Percentiles rank a stretch among this genome's conserved stretches.
These are phyloP conservation scores for Rhyacichthys aspro DNA, from an alignment of 2,797 vertebrate species.

Conservation along the genomic window DNA sequence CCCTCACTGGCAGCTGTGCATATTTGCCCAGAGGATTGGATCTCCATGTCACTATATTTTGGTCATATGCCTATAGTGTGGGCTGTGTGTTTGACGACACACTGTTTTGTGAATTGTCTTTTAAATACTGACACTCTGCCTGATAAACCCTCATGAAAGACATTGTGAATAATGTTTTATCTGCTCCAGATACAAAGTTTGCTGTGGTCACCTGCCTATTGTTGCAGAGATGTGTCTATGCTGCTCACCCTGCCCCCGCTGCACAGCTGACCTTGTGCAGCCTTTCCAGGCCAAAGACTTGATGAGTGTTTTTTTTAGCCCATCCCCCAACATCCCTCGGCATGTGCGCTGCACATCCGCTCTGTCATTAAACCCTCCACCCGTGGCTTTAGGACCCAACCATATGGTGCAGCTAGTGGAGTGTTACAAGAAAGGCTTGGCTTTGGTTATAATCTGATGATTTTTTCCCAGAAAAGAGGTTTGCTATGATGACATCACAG, in stretches of 20 bases:
- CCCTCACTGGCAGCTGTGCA: slow-evolving; percentile 84
- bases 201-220: slow-evolving; percentile 73
- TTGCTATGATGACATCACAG: slow-evolving; percentile 69
- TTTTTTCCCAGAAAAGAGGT: slow-evolving; percentile 71
- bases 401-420: slow-evolving; percentile 78
- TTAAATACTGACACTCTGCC: slow-evolving; percentile 26
- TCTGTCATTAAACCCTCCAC: slow-evolving; percentile 82
- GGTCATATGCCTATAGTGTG: slow-evolving; percentile 67
- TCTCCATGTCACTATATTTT: slow-evolving; percentile 78
- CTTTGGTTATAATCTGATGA: slow-evolving; percentile 77
- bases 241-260: slow-evolving; percentile 58
- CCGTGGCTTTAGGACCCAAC: slow-evolving; percentile 81
- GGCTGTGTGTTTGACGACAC: slow-evolving; percentile 53
- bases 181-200: slow-evolving; percentile 44
- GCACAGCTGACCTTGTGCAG: slow-evolving; percentile 75
- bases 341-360: slow-evolving; percentile 76
- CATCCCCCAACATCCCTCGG: slow-evolving; percentile 73
- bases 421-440: slow-evolving; percentile 68
- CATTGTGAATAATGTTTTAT: slow-evolving; percentile 4
- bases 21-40: slow-evolving; percentile 87
- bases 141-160: slow-evolving; percentile 4
- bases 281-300: slow-evolving; percentile 79
- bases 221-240: slow-evolving; percentile 72
- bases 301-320: slow-evolving; percentile 76
- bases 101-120: slow-evolving; percentile 44